Base-by-base conservation (phyloP, 2,113 vertebrate species). In the Patagioenas fasciata region DNA sequence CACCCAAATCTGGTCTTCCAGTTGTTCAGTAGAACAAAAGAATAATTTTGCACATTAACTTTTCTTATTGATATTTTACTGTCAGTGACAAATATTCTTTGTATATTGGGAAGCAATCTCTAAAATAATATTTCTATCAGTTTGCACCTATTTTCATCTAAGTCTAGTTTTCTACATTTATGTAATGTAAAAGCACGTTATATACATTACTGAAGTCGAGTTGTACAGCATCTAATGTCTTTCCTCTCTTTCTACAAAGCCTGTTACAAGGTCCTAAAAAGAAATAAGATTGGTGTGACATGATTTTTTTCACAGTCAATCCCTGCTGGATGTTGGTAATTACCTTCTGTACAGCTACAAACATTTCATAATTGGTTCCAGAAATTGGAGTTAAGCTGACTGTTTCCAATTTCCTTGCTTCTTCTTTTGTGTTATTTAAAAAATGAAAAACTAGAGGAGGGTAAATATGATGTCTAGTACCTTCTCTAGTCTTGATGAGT, bases 361-460 rank as follows among this genome's bases (percentile, higher is more conserved):
- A 40, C 1, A 1, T 57, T 80, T 86, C 25, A 42, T 58, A 32
- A 74, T 86, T 90, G 90, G 51, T 82, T 80, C 60, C 69, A 83
- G 91, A 85, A 82, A 73, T 50, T 82, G 25, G 79, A 91, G 64
- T 66, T 71, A 69, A 93, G 90, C 50, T 53, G 80, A 28, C 44
- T 88, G 58, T 54, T 94, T 93, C 40, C 70, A 83, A 73, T 90
- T 91, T 25, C 36, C 17, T 85, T 54, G 15, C 34, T 89, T 47
- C 64, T 85, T 6, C 23, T 88, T 74, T 83, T 20, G n/a, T 16
- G 36, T 67, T 36, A 91, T 94, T 48, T 20, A 26, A 92, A 79
- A 81, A 66, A 36, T 29, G 53, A 71, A 85, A 38, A 50, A 38
- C 10, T 75, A 75, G 32, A 80, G 54, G 66, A 77, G 25, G 34